Percentiles rank a stretch among this genome's conserved stretches.
Evolutionary conservation across 2,888 invertebrate species (phyloP).

Genomic region (Chouioia cunea): DNA sequence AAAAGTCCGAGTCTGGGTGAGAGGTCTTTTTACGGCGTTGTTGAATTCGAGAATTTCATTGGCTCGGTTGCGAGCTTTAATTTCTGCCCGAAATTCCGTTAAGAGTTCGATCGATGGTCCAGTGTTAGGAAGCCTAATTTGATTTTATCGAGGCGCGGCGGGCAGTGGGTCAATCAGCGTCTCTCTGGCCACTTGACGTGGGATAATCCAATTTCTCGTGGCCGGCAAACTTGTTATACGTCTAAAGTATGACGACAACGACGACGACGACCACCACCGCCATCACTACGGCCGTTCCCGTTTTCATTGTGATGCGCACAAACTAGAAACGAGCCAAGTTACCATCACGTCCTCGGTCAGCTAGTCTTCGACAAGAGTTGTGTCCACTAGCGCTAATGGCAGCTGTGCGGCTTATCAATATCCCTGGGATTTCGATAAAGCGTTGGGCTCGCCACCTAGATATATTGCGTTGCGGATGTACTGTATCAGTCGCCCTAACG

Average conservation of each 20-base stretch:
- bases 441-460: neutral
- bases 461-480: neutral
- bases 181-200: neutral
- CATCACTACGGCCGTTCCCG: too few relatives aligned
- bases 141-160: conserved; percentile 18
- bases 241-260: neutral
- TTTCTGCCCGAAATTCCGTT: neutral
- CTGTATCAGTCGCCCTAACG: neutral
- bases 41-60: conserved; percentile 2
- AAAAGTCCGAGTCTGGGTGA: conserved; percentile 40
- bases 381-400: conserved; percentile 19
- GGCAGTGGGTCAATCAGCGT: conserved; percentile 38
- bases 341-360: too few relatives aligned
- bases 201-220: conserved; percentile 7
- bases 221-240: neutral
- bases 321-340: too few relatives aligned
- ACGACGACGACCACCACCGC: neutral
- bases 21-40: neutral
- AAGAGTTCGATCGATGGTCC: neutral
- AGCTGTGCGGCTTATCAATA: conserved; percentile 31
- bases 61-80: conserved; percentile 7
- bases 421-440: conserved; percentile 33
- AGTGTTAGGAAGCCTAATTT: conserved; percentile 10
- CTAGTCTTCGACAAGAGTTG: neutral
- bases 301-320: too few relatives aligned